phyloP scores from a whole-genome alignment of 2,797 vertebrate genomes.

The Myotis daubentonii region DNA sequence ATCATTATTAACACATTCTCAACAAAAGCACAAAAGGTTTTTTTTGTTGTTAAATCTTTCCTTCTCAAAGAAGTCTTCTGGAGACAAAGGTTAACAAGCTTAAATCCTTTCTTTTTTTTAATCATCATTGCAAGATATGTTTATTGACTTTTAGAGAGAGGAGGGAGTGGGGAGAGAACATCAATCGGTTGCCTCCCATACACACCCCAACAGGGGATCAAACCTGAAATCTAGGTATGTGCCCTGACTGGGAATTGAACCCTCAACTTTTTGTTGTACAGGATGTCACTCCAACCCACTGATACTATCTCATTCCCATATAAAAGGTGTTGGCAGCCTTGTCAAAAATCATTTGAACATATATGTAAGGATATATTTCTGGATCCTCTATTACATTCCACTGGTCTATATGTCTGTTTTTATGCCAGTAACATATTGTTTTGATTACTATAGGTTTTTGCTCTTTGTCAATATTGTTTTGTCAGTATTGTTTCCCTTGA shows the following conservation, averaged over 20 bases:
- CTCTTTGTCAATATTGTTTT: neutral
- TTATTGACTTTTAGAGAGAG: neutral
- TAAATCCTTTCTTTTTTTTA: neutral
- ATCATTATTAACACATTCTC: neutral
- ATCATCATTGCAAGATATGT: neutral
- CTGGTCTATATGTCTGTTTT: neutral
- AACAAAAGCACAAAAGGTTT: neutral
- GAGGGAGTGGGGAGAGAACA: neutral
- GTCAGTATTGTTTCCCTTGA: neutral
- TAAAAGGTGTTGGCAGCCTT: neutral
- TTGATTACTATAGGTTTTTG: neutral
- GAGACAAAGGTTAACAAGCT: neutral
- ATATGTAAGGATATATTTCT: neutral
- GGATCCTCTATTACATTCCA: neutral
- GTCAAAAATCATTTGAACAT: neutral
- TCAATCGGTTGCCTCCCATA: neutral
- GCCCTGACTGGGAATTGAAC: too few relatives aligned
- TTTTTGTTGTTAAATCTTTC: neutral
- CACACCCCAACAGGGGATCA: too few relatives aligned
- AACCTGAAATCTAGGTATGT: too few relatives aligned
- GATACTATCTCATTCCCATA: neutral
- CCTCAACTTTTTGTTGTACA: too few relatives aligned
- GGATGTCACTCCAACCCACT: too few relatives aligned
- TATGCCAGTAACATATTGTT: neutral
- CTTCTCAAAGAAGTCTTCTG: conserved; percentile 7